phyloP scores from a whole-genome alignment of 2,888 invertebrate genomes.

The Macroteleia sp. region DNA sequence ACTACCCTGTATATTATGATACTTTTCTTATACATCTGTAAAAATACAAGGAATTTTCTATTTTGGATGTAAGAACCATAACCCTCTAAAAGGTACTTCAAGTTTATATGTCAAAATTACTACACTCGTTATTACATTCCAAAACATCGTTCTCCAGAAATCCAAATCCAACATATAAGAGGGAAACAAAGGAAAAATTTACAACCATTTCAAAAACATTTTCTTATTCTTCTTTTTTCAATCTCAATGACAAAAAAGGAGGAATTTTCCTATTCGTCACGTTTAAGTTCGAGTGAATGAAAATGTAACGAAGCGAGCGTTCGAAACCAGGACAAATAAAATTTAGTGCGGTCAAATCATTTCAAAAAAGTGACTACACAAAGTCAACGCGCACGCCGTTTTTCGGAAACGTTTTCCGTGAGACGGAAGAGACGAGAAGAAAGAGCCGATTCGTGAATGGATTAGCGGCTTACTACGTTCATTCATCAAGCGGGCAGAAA shows the following conservation, averaged over 20 bases:
- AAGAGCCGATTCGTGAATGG: conserved; percentile 28
- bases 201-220: background rate
- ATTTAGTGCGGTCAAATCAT: conserved; percentile 38
- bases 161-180: no score
- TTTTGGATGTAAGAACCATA: no score
- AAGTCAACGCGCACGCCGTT: conserved; percentile 9
- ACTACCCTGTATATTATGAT: no score
- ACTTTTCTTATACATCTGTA: no score
- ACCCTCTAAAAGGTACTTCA: no score
- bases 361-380: conserved; percentile 29
- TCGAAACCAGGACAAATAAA: conserved; percentile 8
- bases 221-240: no score
- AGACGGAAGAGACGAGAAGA: conserved; percentile 31
- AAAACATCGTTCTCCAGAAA: no score
- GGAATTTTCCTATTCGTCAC: conserved; percentile 15
- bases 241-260: no score
- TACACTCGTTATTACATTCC: no score
- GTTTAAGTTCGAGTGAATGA: conserved; percentile 6
- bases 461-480: conserved; percentile 71
- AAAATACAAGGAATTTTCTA: no score
- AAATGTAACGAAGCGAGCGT: conserved; percentile 5
- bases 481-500: conserved; percentile 74
- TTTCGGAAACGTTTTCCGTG: conserved; percentile 18
- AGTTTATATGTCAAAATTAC: no score
- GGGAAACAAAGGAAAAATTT: no score